Evolutionary conservation across 2,888 invertebrate genomes (phyloP).

Genomic region (Athalia cordata): DNA sequence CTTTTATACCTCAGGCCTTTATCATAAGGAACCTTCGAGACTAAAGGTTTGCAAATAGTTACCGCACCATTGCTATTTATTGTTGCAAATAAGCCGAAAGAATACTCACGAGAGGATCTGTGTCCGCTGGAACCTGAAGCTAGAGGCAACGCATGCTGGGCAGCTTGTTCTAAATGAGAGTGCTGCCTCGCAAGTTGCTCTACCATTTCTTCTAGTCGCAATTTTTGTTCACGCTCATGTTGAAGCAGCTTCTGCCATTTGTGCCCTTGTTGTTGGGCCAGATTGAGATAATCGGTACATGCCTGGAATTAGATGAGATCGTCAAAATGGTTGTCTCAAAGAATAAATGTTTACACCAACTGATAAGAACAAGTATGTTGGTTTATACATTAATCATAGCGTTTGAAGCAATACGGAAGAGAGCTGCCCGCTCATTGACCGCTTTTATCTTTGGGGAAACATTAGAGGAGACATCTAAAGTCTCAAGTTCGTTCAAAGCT

Average conservation of each 20-base stretch:
- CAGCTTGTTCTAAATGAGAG: constrained; percentile 95
- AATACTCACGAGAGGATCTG: constrained; percentile 67
- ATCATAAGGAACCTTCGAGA: too few relatives aligned
- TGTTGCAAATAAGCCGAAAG: constrained; percentile 5
- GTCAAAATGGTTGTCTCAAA: neutral
- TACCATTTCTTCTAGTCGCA: constrained; percentile 95
- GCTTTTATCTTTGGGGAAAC: constrained; percentile 87
- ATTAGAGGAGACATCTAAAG: constrained; percentile 77
- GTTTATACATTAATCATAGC: constrained; percentile 95
- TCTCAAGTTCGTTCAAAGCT: constrained; percentile 86
- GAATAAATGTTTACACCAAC: neutral
- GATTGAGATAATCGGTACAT: constrained; percentile 92
- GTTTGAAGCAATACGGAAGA: constrained; percentile 96
- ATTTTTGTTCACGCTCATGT: constrained; percentile 95
- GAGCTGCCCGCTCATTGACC: constrained; percentile 93
- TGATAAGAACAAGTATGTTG: neutral
- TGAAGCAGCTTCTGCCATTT: constrained; percentile 95
- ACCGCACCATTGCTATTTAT: neutral
- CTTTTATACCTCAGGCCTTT: too few relatives aligned
- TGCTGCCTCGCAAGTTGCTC: constrained; percentile 98
- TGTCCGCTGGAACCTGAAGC: constrained; percentile 62
- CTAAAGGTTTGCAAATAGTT: too few relatives aligned
- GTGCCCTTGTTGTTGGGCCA: constrained; percentile 92
- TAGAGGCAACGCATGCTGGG: constrained; percentile 77
- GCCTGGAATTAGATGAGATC: constrained; percentile 76